Base-by-base conservation (phyloP, 1,140 invertebrate species). In the Chironomus striatipennis region DNA sequence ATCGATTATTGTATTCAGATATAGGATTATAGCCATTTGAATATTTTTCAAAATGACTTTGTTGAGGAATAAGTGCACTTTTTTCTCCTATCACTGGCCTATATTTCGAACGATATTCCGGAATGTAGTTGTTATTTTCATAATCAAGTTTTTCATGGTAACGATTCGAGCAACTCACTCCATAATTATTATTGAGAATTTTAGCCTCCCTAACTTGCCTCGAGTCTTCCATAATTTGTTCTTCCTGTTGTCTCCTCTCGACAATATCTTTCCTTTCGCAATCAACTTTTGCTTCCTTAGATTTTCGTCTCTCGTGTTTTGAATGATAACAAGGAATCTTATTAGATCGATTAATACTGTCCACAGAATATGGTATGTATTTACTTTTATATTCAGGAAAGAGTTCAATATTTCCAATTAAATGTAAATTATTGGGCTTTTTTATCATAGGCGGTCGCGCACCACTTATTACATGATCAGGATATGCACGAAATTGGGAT, bases 401-500 rank as follows among this genome's bases (percentile, higher is more conserved):
- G 18, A 70, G 65, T 70, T 70, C 65, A 70, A 70, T 70, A 7
- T 70, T 21, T 20, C 65, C 65, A 20, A 17, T 2, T 9, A 70
- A 21, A 10, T 20, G 20, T 3, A 70, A 17, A 70, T 70, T 70
- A 5, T 70, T 70, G 7, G 65, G 65, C 20, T 70, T 70, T 12
- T 70, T 70, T 70, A 70, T 21, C 65, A 70, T 70, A 18, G 65
- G n/a, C 65, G 65, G 65, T 21, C 65, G n/a, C 20, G 65, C 65
- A 21, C 65, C 2, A 18, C 65, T 70, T 18, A 70, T 18, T 8
- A 70, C 18, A 20, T 70, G 15, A 70, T 18, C 65, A 18, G 65
- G 7, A 20, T 20, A 70, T 18, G 65, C 17, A 70, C 65, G 65
- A 21, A 70, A 70, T 20, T 70, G 65, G 5, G 65, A 20, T 17